Evolutionary conservation across 2,113 vertebrate species (phyloP), one percentile per base, ranked within the genome.

Genomic region (Phoenicopterus ruber): DNA sequence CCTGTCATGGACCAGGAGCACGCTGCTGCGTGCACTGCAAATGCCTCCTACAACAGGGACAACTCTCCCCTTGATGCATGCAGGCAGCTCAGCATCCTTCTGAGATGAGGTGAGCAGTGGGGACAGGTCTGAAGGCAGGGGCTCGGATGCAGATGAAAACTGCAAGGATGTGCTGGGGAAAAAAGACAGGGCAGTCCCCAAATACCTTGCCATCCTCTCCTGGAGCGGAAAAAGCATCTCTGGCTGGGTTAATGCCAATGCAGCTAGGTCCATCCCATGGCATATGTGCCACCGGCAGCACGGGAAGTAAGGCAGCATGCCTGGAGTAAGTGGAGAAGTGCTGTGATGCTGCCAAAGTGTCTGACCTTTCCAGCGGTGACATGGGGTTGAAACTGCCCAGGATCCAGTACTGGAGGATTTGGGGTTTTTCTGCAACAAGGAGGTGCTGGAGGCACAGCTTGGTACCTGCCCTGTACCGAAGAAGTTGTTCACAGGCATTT

Each of bases 1-100:
- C n/a, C n/a, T 59, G 7, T 28, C 40, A 70, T 0, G 11, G 47
- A 62, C 10, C 1, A 3, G 67, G 8, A 71, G 25, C 17, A 76
- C 21, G 29, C 13, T 32, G 24, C 50, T 57, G 10, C 2, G 0
- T n/a, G 36, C 18, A 22, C 21, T 86, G 80, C 40, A 88, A 83
- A 86, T 19, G 3, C 50, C 42, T 88, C 15, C 32, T 81, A 17
- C 31, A 49, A 69, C 36, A 77, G 40, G 44, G 18, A 52, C 14
- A 46, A 15, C 24, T 61, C 46, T 65, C 7, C 13, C 13, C 26
- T 72, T 0, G 1, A 50, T 0, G 8, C 40, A 40, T 1, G 6
- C 34, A 52, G 58, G 38, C 6, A 11, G 29, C 34, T 86, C 62
- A 70, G 38, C 46, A 62, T 31, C 74, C 70, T 87, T 62, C 55